Evolutionary conservation across 1,140 invertebrate genomes (phyloP), one percentile per base, ranked within the genome.

Genomic region (Drosophila mauritiana): DNA sequence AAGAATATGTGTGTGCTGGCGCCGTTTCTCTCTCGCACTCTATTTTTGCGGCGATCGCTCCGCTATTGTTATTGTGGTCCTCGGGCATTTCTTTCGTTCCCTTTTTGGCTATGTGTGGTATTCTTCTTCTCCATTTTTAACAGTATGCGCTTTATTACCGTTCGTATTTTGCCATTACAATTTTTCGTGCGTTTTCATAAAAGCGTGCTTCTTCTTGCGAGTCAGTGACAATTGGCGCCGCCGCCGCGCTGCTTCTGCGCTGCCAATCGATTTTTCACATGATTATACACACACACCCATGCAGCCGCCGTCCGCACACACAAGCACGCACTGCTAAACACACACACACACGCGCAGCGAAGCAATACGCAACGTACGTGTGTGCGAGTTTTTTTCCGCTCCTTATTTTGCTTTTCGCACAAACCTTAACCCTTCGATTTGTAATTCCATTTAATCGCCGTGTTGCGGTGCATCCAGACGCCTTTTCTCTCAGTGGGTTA

Each of bases 221-320:
- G 79, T 83, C 73, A 86, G 82, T 89, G 79, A 88, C 84, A 88
- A 89, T 89, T 89, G 84, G 80, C 80, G 76, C 67, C 58, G 79
- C 68, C 63, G 79, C 48, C 27, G 48, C 64, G 79, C 68, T 68
- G 79, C 64, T 68, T 64, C 53, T 77, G 63, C 73, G 61, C 73
- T 88, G 82, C 84, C 83, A 91, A 91, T 91, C 90, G 90, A 91
- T 91, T 91, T 91, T 91, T 91, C 90, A 91, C 85, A 91, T 91
- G 79, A 91, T 91, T 80, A 82, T 86, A 81, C 56, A 83, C 62
- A 78, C 51, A 64, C 51, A 55, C 76, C 27, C 42, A 58, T 17
- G 37, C 52, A 69, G 22, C 46, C 40, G 42, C 58, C 31, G 34
- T 22, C 39, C 58, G 55, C 61, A 36, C 40, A 27, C 48, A 67